Evolutionary conservation across 2,797 vertebrate genomes (phyloP).

Genomic region (Staurois parvus): DNA sequence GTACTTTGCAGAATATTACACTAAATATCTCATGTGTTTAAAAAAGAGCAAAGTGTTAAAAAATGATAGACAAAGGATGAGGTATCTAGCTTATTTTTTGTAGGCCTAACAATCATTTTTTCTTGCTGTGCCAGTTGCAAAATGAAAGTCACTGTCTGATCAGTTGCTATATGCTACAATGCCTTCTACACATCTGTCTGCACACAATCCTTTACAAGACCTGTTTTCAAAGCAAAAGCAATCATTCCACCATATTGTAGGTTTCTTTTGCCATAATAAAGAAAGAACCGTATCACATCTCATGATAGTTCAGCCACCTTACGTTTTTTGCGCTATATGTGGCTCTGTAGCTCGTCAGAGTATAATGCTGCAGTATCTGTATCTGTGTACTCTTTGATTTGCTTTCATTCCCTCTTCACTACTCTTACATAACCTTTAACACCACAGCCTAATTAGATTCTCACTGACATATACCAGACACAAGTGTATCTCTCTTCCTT

Average conservation of each 20-base stretch:
- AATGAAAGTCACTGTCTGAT: not conserved
- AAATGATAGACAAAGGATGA: not conserved
- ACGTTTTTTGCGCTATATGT: not conserved
- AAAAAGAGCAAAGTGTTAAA: no score
- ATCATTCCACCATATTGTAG: not conserved
- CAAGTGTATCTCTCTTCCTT: conserved; percentile 15
- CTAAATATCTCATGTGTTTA: no score
- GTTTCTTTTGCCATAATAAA: not conserved
- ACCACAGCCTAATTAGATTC: conserved; percentile 18
- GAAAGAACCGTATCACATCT: not conserved
- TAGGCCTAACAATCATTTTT: not conserved
- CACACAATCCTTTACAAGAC: not conserved
- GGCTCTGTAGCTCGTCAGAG: not conserved
- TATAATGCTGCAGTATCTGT: not conserved
- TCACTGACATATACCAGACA: conserved; percentile 26
- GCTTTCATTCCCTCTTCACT: not conserved
- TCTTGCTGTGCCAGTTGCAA: not conserved
- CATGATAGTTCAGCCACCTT: not conserved
- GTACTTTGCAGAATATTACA: no score
- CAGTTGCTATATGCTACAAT: not conserved
- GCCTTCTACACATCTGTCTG: not conserved
- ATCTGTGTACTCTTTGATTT: not conserved
- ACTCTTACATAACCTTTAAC: conserved; percentile 12
- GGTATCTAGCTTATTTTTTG: not conserved
- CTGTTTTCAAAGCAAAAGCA: not conserved